Percentiles rank a stretch among this genome's conserved stretches.
phyloP scores from a whole-genome alignment of 2,113 vertebrate genomes.

The Callospermophilus lateralis region DNA sequence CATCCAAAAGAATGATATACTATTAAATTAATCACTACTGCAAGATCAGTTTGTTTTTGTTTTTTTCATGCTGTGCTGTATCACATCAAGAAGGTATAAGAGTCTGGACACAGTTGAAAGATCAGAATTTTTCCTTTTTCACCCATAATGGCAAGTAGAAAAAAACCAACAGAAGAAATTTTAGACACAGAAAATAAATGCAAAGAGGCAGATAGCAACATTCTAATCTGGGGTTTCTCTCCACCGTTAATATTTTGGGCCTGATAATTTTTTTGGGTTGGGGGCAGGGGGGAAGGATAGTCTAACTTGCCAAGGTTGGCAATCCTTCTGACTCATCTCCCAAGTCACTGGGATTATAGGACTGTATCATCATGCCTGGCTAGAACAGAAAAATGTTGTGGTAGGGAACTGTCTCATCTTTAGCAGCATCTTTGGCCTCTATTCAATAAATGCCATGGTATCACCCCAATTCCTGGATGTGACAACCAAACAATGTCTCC shows the following conservation, averaged over 20 bases:
- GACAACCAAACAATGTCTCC: not conserved
- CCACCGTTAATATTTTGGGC: not conserved
- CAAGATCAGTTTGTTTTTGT: not conserved
- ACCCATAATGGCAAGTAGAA: not conserved
- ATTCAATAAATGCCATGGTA: not conserved
- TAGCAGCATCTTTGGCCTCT: not conserved
- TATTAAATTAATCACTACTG: not conserved
- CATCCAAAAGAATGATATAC: not conserved
- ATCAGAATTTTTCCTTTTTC: not conserved
- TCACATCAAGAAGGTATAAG: not conserved
- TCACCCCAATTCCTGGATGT: not conserved
- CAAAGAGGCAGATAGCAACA: not conserved
- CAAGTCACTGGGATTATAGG: no score
- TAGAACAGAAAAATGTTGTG: not conserved
- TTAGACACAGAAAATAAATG: not conserved
- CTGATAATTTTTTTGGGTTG: not conserved
- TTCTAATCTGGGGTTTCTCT: not conserved
- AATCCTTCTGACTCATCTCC: no score
- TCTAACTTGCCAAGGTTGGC: no score
- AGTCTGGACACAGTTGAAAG: not conserved
- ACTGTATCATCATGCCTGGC: no score
- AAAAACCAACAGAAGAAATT: not conserved
- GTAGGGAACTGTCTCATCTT: not conserved
- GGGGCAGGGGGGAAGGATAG: no score
- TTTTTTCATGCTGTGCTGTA: not conserved